phyloP scores from a whole-genome alignment of 2,888 invertebrate genomes.

The Buathra laborator region DNA sequence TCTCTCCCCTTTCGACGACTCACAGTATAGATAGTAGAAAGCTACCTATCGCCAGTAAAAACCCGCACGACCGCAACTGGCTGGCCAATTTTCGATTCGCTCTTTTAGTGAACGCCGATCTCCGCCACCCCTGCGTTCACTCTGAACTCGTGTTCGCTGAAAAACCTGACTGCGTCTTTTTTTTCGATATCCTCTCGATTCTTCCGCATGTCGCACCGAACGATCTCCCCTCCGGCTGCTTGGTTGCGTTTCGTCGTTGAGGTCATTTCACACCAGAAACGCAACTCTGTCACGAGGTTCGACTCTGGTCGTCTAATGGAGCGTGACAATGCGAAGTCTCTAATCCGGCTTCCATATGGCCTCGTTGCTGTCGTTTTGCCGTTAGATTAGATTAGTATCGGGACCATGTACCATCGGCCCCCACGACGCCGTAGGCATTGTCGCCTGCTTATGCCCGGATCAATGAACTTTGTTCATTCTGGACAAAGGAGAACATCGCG shows the following conservation, averaged over 20 bases:
- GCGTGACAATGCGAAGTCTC: slow-evolving; percentile 48
- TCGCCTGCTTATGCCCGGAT: slow-evolving; percentile 52
- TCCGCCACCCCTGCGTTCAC: slow-evolving; percentile 19
- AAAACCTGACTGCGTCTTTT: slow-evolving; percentile 27
- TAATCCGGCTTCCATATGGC: slow-evolving; percentile 65
- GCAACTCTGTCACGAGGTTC: neutral
- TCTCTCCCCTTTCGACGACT: slow-evolving; percentile 19
- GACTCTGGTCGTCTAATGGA: slow-evolving; percentile 45
- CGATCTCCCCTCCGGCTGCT: neutral
- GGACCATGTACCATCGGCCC: slow-evolving; percentile 29
- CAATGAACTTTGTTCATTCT: slow-evolving; percentile 49
- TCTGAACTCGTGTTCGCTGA: slow-evolving; percentile 17
- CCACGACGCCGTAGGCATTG: slow-evolving; percentile 35
- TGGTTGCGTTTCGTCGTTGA: neutral
- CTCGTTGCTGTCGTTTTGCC: slow-evolving; percentile 34
- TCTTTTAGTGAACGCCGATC: slow-evolving; percentile 44
- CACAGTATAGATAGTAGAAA: slow-evolving; percentile 8
- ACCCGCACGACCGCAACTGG: slow-evolving; percentile 57
- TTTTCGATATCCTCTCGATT: neutral
- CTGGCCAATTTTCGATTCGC: slow-evolving; percentile 58
- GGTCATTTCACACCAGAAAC: neutral
- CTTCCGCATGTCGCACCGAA: neutral
- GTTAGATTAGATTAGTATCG: slow-evolving; percentile 65
- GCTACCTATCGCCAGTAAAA: slow-evolving; percentile 46
- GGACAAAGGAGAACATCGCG: slow-evolving; percentile 51